These are phyloP conservation scores for Jordanella pulchra DNA, from an alignment of 2,797 vertebrate genomes.

Conservation along the genomic window DNA sequence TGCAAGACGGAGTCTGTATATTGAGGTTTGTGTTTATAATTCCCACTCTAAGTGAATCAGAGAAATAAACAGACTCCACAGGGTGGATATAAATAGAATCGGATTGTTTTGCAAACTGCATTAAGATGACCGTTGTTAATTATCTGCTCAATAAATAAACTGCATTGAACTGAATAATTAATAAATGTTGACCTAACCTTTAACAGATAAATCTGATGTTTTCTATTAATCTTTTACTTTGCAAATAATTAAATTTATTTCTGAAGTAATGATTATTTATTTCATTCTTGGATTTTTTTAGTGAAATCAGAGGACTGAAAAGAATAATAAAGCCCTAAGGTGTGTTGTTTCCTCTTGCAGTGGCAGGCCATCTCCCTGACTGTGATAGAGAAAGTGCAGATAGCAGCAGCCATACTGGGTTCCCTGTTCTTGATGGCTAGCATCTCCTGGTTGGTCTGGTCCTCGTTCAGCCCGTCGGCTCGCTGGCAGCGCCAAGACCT, in stretches of 20 bases:
- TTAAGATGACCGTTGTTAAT: not conserved
- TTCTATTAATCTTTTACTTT: not conserved
- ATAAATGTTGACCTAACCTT: not conserved
- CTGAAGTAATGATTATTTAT: not conserved
- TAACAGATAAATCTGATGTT: not conserved
- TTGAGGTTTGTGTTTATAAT: not conserved
- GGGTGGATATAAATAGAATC: not conserved
- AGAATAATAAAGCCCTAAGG: not conserved
- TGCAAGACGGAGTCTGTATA: not conserved
- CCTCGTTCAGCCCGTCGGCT: conserved; percentile 95
- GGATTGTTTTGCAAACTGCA: not conserved
- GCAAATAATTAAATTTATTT: conserved; percentile 3
- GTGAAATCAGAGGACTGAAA: not conserved
- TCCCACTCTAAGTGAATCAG: not conserved
- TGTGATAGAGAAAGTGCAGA: conserved; percentile 99
- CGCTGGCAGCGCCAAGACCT: conserved; percentile 99
- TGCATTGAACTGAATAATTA: not conserved
- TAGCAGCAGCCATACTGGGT: conserved; percentile 95
- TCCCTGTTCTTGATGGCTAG: conserved; percentile 98
- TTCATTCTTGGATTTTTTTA: not conserved
- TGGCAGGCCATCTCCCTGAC: conserved; percentile 99
- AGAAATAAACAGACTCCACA: not conserved
- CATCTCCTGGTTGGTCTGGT: conserved; percentile 99
- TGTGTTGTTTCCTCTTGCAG: conserved; percentile 70
- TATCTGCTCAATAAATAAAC: not conserved